Conservation (phyloP, 2,113 vertebrate genomes). For the Lepus europaeus region DNA sequence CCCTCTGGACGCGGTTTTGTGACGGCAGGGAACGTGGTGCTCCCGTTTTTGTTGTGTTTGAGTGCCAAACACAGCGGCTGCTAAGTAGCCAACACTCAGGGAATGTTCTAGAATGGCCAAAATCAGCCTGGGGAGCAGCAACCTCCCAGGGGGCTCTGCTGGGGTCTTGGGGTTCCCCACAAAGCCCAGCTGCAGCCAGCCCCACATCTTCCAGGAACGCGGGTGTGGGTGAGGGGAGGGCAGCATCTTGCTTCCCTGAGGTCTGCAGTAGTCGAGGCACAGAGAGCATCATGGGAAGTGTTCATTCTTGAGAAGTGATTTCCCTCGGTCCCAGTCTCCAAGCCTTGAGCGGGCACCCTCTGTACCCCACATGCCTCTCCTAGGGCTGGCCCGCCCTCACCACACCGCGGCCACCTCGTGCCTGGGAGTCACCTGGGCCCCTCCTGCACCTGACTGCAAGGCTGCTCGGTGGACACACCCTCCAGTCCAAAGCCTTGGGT, state of each 20-base stretch:
- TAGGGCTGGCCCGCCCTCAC: neutral
- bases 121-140: neutral
- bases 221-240: neutral
- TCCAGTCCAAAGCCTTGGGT: neutral
- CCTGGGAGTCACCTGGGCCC: neutral
- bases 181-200: neutral
- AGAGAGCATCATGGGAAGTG: neutral
- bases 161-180: neutral
- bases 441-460: neutral
- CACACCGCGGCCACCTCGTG: neutral
- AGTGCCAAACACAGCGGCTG: neutral
- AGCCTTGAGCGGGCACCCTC: neutral
- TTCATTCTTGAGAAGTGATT: neutral
- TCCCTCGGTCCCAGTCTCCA: neutral
- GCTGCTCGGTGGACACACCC: neutral
- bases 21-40: neutral
- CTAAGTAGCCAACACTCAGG: neutral
- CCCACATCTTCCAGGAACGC: no score
- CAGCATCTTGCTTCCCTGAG: neutral
- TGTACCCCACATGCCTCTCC: neutral
- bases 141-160: slow-evolving; percentile 1
- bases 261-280: neutral
- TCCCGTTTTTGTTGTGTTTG: neutral
- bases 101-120: neutral
- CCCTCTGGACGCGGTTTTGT: neutral